These are phyloP conservation scores for Tupaia tana DNA, from an alignment of 2,113 vertebrate genomes.

Conservation along the genomic window DNA sequence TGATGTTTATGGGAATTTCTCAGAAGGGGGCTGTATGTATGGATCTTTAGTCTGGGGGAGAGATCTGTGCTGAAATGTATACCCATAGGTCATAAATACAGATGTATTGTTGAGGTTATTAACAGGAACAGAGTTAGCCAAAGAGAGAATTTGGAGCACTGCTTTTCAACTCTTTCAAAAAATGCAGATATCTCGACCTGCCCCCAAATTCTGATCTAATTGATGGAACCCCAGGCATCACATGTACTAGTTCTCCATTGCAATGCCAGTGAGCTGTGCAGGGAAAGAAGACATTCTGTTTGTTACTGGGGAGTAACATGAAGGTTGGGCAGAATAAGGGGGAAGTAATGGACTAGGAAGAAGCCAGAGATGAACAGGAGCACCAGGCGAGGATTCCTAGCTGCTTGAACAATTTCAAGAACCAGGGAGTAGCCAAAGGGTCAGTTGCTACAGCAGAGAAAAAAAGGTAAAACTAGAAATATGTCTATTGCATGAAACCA, in stretches of 20 bases:
- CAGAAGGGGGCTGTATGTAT: background rate
- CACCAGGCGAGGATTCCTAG: background rate
- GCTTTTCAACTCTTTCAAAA: background rate
- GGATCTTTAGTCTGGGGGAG: background rate
- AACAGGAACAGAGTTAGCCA: background rate
- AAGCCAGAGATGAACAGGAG: background rate
- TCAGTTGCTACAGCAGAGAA: background rate
- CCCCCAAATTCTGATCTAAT: background rate
- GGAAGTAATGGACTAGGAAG: background rate
- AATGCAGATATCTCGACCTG: background rate
- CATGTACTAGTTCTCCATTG: background rate
- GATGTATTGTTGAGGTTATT: background rate
- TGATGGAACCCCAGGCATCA: background rate
- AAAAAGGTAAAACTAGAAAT: background rate
- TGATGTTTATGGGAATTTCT: background rate
- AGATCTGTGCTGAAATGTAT: background rate
- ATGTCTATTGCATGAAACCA: background rate
- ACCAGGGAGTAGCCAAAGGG: background rate
- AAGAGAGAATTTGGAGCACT: background rate
- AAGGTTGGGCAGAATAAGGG: background rate
- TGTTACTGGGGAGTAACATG: background rate
- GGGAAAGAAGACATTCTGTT: too few relatives aligned
- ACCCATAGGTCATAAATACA: background rate
- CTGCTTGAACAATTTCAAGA: background rate
- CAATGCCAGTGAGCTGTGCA: too few relatives aligned